Percentiles rank a stretch among this genome's conserved stretches.
Conservation (phyloP, 2,113 vertebrate genomes). For the Puffinus mauretanicus region DNA sequence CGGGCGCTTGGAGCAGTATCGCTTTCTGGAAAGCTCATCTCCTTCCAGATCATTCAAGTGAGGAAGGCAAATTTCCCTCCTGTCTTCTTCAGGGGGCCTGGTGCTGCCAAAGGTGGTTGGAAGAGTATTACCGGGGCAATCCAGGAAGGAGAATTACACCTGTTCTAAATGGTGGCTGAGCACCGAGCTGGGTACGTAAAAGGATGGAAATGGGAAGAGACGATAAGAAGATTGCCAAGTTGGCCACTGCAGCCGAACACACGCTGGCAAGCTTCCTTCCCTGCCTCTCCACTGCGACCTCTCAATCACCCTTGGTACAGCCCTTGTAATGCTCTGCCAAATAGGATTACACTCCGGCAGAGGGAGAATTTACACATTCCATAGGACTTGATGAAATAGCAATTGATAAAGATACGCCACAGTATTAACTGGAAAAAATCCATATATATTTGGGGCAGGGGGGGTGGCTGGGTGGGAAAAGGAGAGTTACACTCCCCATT, state of each 20-base stretch:
- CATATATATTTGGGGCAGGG: background rate
- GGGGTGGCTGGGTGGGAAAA: background rate
- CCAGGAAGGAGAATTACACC: background rate
- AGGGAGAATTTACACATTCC: constrained; percentile 19
- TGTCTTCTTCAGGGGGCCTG: background rate
- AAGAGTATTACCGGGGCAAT: background rate
- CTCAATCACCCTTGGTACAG: background rate
- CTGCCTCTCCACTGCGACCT: background rate
- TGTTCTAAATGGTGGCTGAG: background rate
- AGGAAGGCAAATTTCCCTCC: background rate
- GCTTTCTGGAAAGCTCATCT: background rate
- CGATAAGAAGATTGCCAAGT: background rate
- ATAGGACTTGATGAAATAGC: constrained; percentile 8
- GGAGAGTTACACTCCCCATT: background rate
- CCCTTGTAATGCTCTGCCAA: constrained; percentile 3
- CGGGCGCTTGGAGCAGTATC: background rate
- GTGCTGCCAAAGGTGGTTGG: background rate
- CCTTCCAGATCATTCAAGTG: background rate
- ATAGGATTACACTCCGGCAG: background rate
- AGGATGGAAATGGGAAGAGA: background rate
- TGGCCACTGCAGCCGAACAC: background rate
- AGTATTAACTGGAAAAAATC: background rate
- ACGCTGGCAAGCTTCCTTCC: background rate
- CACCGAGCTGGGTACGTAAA: background rate
- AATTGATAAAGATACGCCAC: background rate